phyloP scores from a whole-genome alignment of 2,797 vertebrate species.

The Thalassophryne amazonica region DNA sequence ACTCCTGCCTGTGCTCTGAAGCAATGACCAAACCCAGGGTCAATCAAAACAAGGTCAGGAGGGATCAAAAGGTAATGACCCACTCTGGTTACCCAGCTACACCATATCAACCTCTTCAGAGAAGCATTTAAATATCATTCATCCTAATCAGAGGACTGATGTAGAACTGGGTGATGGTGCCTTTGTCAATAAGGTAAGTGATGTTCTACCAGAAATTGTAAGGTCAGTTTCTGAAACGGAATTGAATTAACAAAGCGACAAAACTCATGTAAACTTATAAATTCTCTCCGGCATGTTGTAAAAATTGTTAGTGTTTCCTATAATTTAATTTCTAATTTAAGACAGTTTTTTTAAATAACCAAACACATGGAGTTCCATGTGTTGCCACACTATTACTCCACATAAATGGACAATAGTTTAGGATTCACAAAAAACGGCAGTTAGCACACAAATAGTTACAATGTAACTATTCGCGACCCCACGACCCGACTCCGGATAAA shows the following conservation, averaged over 20 bases:
- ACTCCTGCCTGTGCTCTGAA: slow-evolving; percentile 54
- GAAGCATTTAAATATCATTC: slow-evolving; percentile 41
- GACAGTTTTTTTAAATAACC: too few relatives aligned
- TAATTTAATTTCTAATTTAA: too few relatives aligned
- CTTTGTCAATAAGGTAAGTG: slow-evolving; percentile 7
- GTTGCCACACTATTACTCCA: neutral
- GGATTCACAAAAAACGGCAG: neutral
- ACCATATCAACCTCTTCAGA: slow-evolving; percentile 28
- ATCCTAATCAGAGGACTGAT: slow-evolving; percentile 56
- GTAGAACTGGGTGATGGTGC: neutral
- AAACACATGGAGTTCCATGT: neutral
- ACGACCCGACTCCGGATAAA: too few relatives aligned
- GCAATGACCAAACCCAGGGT: slow-evolving; percentile 64
- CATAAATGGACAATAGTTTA: neutral
- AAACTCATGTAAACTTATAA: too few relatives aligned
- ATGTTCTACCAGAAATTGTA: too few relatives aligned
- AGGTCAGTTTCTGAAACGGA: neutral
- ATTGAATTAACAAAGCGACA: neutral
- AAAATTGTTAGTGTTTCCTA: too few relatives aligned
- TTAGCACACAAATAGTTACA: too few relatives aligned
- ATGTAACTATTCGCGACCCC: too few relatives aligned
- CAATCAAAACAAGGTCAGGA: slow-evolving; percentile 66
- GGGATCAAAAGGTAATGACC: slow-evolving; percentile 70
- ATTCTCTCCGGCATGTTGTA: too few relatives aligned
- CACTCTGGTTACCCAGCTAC: slow-evolving; percentile 58